Percentiles rank a stretch among this genome's conserved stretches.
Evolutionary conservation across 30 jellyfish, hydroid and myxozoan species (phyloP).

Genomic region (Calvadosia cruxmelitensis): DNA sequence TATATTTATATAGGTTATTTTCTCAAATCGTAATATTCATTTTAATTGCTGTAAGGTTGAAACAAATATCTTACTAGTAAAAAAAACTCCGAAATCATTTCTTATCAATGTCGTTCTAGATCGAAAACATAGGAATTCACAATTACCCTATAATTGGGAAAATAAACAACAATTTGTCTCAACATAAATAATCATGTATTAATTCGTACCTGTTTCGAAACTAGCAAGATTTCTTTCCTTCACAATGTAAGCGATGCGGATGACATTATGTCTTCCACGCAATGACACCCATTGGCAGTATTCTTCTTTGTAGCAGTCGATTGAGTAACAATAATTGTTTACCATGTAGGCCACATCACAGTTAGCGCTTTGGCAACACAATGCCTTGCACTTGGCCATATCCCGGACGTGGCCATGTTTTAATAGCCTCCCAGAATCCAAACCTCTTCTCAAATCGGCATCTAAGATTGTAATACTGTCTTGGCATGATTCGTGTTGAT

Average conservation of each 20-base stretch:
- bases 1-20: too few species aligned
- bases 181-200: too few species aligned
- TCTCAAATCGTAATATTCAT: too few species aligned
- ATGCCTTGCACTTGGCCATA: conserved; percentile 42
- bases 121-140: too few species aligned
- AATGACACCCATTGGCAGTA: conserved; percentile 19
- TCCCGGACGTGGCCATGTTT: conserved; percentile 24
- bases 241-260: not conserved
- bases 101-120: too few species aligned
- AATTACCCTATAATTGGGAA: too few species aligned
- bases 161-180: too few species aligned
- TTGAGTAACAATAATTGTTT: conserved; percentile 43
- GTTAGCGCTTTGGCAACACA: conserved; percentile 42
- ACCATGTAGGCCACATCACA: conserved; percentile 78
- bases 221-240: not conserved
- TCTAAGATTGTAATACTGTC: not conserved
- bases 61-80: too few species aligned
- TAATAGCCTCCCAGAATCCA: conserved; percentile 32
- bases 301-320: conserved; percentile 33
- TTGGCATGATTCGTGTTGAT: not conserved
- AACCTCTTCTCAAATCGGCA: conserved; percentile 21
- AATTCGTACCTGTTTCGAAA: not conserved
- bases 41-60: too few species aligned
- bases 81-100: too few species aligned
- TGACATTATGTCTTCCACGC: not conserved